A percentile compares a stretch with the other conserved stretches of the same genome.
Evolutionary conservation across 2,888 invertebrate species (phyloP).

Genomic region (Dastarcus helophoroides): DNA sequence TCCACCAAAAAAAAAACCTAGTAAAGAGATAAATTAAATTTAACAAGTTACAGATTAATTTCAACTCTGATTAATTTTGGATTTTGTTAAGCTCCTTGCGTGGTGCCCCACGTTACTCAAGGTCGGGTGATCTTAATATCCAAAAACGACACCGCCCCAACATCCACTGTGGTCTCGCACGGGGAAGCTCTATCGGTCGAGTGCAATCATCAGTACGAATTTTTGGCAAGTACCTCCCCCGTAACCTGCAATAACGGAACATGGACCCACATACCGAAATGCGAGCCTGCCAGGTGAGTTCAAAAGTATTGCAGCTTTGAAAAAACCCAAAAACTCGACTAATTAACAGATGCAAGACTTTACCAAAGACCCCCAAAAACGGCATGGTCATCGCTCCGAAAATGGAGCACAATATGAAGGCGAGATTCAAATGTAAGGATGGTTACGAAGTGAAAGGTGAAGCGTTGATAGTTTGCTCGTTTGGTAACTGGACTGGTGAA

Average conservation of each 20-base stretch:
- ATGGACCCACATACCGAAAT: slow-evolving; percentile 87
- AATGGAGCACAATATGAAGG: slow-evolving; percentile 94
- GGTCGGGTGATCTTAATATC: slow-evolving; percentile 58
- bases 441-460: slow-evolving; percentile 72
- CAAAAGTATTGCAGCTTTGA: not conserved
- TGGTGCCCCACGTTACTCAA: slow-evolving; percentile 78
- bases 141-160: slow-evolving; percentile 41
- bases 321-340: slow-evolving; percentile 2
- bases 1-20: too few relatives aligned
- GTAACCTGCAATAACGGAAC: slow-evolving; percentile 90
- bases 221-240: slow-evolving; percentile 59
- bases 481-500: slow-evolving; percentile 90
- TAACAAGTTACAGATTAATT: too few relatives aligned
- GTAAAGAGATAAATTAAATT: too few relatives aligned
- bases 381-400: slow-evolving; percentile 96
- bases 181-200: slow-evolving; percentile 62
- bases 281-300: slow-evolving; percentile 61
- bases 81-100: slow-evolving; percentile 71
- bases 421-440: slow-evolving; percentile 86
- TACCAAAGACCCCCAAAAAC: slow-evolving; percentile 60
- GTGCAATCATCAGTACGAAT: slow-evolving; percentile 79
- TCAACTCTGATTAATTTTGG: not conserved
- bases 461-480: slow-evolving; percentile 73
- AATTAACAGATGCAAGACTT: slow-evolving; percentile 29
- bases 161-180: slow-evolving; percentile 53